These are phyloP conservation scores for Norana najaformis DNA, from an alignment of 2,888 invertebrate species.

Conservation along the genomic window DNA sequence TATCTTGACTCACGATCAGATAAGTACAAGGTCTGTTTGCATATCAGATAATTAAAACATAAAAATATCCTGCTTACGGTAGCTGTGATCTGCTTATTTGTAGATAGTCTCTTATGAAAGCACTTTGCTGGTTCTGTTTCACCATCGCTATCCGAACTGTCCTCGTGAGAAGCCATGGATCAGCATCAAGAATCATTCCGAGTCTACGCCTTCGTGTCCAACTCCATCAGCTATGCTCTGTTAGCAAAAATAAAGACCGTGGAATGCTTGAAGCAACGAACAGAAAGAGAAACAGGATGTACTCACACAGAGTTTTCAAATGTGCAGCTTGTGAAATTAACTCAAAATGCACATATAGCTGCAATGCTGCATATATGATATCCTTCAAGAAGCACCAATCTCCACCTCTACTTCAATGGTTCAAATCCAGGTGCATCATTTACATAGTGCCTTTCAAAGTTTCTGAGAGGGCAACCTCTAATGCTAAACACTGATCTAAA, in stretches of 20 bases:
- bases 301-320: neutral
- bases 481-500: too few relatives aligned
- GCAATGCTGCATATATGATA: too few relatives aligned
- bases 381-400: neutral
- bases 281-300: neutral
- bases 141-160: slow-evolving; percentile 80
- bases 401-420: neutral
- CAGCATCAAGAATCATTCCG: neutral
- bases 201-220: neutral
- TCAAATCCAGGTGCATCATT: neutral
- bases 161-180: slow-evolving; percentile 62
- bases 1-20: neutral
- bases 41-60: neutral
- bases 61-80: slow-evolving; percentile 69
- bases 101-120: slow-evolving; percentile 79
- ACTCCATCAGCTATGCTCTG: neutral
- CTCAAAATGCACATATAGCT: neutral
- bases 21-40: neutral
- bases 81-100: slow-evolving; percentile 79
- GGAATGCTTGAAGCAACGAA: neutral
- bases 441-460: too few relatives aligned
- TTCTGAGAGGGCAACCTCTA: too few relatives aligned
- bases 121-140: slow-evolving; percentile 78
- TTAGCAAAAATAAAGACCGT: neutral
- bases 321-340: neutral